phyloP scores from a whole-genome alignment of 2,113 vertebrate species.

The Erpornis zantholeuca region DNA sequence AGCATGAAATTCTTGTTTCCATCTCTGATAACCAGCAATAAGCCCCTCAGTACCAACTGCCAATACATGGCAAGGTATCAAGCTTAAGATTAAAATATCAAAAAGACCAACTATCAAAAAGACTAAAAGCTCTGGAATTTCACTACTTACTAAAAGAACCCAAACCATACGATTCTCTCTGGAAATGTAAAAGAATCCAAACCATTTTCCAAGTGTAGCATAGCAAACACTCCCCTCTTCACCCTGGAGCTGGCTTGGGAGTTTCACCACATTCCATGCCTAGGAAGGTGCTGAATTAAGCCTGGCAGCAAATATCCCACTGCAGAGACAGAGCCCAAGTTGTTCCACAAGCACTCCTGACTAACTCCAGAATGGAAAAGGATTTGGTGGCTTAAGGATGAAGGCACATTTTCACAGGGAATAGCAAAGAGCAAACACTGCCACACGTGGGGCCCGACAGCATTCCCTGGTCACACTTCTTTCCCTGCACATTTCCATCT shows the following conservation, averaged over 20 bases:
- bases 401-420: background rate
- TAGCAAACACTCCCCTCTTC: background rate
- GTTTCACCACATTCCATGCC: fast-evolving
- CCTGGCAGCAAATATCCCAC: background rate
- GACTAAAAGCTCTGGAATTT: background rate
- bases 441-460: fast-evolving
- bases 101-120: background rate
- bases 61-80: background rate
- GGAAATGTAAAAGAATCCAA: background rate
- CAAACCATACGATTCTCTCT: background rate
- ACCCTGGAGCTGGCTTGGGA: background rate
- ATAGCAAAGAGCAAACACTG: background rate
- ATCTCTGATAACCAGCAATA: background rate
- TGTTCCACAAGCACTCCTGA: background rate
- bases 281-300: background rate
- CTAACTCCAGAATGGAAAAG: background rate
- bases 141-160: background rate
- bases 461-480: no score
- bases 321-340: background rate
- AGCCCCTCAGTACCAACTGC: background rate
- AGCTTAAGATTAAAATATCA: background rate
- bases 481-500: background rate
- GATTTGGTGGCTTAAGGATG: background rate
- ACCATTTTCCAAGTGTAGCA: background rate
- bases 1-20: background rate